Evolutionary conservation across 2,888 invertebrate genomes (phyloP), one percentile per base, ranked within the genome.

Genomic region (Meghimatium bilineatum): DNA sequence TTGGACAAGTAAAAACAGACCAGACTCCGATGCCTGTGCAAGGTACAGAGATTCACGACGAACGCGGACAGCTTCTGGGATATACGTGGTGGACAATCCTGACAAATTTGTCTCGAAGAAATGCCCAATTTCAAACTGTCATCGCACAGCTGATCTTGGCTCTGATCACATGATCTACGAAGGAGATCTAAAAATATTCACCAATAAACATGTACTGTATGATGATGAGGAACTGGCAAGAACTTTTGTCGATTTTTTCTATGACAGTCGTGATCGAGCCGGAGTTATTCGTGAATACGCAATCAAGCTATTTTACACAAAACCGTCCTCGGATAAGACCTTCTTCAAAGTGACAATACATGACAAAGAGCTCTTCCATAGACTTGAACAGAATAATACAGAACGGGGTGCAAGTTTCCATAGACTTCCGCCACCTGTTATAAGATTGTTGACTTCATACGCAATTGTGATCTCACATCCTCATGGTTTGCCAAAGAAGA

Each of bases 381-480:
- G 49, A 49, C 49, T 82, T 34, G 44, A 82, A 23, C 67, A 82
- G 20, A 23, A 60, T n/a, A 36, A 76, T 34, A 6, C 52, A 5
- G 76, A 82, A 6, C 63, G 74, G 20, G 49, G 32, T n/a, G 52
- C 23, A 6, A 36, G 1, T 26, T 82, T 82, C n/a, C 44, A 67
- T 34, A 10, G 14, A 17, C 29, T 81, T 5, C 14, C 81, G 1
- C 44, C 56, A 20, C 8, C 23, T 26, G 44, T 81, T 20, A 32
- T 82, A 0, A 49, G 2, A 17, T 66, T 29, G 2, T 66, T 74
- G 82, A 66, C 32, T 26, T 60, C 82, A 20, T 75, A 49, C n/a
- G 82, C 82, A 12, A 76, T 82, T 52, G 67, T 82, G 26, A 82
- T 82, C 63, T 82, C 82, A 10, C 82, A 82, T 17, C 82, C 82